Evolutionary conservation across 2,888 invertebrate genomes (phyloP), one percentile per base, ranked within the genome.

Genomic region (Lithosia quadra): DNA sequence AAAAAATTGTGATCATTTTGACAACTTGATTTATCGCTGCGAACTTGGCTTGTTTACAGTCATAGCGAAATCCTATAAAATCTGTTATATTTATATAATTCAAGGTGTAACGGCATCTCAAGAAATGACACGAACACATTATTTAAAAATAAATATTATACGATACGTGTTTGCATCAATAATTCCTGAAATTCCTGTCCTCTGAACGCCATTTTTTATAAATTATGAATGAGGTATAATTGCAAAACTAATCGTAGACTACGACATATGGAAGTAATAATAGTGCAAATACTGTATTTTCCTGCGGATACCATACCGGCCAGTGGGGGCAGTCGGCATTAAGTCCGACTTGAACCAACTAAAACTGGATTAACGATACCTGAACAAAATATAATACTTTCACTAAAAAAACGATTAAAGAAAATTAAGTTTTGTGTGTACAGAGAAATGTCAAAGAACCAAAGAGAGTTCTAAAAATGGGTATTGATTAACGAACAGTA

Each of bases 401-500:
- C n/a, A n/a, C n/a, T n/a, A n/a, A n/a, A n/a, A n/a, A n/a, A n/a
- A n/a, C n/a, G 11, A 2, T 15, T 18, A 43, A 43, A 43, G 18
- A 43, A 43, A 43, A 43, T 49, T 49, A n/a, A 49, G 18, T 49
- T 49, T 49, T 49, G 49, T n/a, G 18, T 49, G n/a, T 49, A n/a
- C n/a, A 22, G 21, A 15, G 18, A 34, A 22, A 53, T 79, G 66
- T 67, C 43, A 49, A 49, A 49, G 49, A 49, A 49, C 18, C 49
- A n/a, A 43, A 61, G 61, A 65, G 66, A 64, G 68, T 69, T 49
- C 63, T 62, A 68, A 71, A 71, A 39, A 39, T 36, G 36, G 15
- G 49, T n/a, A 49, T 49, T 49, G 49, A 49, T 49, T 49, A n/a
- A 49, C 9, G 36, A 60, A 60, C 36, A 15, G 21, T 39, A 22